Evolutionary conservation across 2,888 invertebrate genomes (phyloP), one percentile per base, ranked within the genome.

Genomic region (Catocala sponsa): DNA sequence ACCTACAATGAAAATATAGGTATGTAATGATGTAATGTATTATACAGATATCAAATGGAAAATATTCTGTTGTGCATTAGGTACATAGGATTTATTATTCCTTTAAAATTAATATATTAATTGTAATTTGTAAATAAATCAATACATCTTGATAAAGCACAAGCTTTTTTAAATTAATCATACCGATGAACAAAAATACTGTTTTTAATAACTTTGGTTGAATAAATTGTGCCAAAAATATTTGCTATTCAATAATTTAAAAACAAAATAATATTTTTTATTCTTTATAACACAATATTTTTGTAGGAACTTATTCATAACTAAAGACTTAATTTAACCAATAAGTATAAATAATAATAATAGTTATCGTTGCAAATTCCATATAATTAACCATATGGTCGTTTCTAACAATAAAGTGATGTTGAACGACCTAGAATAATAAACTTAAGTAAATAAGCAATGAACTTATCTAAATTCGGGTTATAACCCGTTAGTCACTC

Each of bases 401-500:
- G 68, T 49, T 69, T 76, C 44, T 53, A 55, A 62, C 58, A 55
- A 63, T 57, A 72, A 61, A 70, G 63, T 49, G 48, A 56, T 66
- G 55, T 66, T 65, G 42, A 59, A 55, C 35, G 35, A 60, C 58
- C 48, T 63, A 55, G 50, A 62, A 55, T 47, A 62, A 57, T 65
- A 33, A 33, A 43, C 50, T 51, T n/a, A n/a, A n/a, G n/a, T n/a
- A n/a, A 68, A 63, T 72, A 65, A 59, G 64, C 56, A 52, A 48
- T 62, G 66, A 72, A 64, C 55, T 78, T 83, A 79, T 78, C 79
- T 79, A 73, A 82, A 83, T 87, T 85, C 83, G 80, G 75, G 70
- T 65, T 72, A 81, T 82, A 83, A 81, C 81, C 85, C 85, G 86
- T 91, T 90, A 90, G 82, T 89, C 88, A 88, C 62, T 66, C 65